Percentiles rank a stretch among this genome's conserved stretches.
phyloP scores from a whole-genome alignment of 2,113 vertebrate species.

The Misgurnus anguillicaudatus region DNA sequence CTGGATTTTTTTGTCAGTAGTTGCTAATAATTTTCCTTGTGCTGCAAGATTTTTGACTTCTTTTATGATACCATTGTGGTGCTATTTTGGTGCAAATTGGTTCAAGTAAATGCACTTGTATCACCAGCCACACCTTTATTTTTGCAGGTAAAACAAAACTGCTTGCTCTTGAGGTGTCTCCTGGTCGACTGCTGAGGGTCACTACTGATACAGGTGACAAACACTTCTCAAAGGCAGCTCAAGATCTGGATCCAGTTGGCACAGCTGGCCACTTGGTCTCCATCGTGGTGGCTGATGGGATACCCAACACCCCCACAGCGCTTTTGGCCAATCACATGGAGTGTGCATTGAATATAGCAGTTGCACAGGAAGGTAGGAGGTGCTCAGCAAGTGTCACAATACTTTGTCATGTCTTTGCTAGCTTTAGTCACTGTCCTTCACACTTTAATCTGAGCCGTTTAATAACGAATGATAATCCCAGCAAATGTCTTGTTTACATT shows the following conservation, averaged over 20 bases:
- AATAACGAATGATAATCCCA: not conserved
- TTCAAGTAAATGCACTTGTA: no score
- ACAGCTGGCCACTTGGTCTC: slow-evolving; percentile 78
- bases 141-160: slow-evolving; percentile 66
- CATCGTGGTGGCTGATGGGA: slow-evolving; percentile 72
- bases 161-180: slow-evolving; percentile 71
- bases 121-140: not conserved
- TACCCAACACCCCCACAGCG: slow-evolving; percentile 71
- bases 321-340: slow-evolving; percentile 80
- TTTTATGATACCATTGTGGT: no score
- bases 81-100: no score
- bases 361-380: slow-evolving; percentile 69
- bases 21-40: no score
- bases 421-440: not conserved
- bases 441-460: no score
- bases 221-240: slow-evolving; percentile 65
- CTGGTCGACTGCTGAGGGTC: slow-evolving; percentile 71
- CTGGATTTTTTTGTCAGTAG: no score
- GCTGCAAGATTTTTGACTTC: no score
- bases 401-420: not conserved
- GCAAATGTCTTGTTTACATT: not conserved
- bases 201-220: slow-evolving; percentile 69
- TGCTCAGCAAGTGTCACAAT: not conserved
- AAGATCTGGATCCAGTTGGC: slow-evolving; percentile 62
- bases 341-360: slow-evolving; percentile 67